Evolutionary conservation across 2,888 invertebrate species (phyloP), one percentile per base, ranked within the genome.

Genomic region (Ganaspis brasiliensis): DNA sequence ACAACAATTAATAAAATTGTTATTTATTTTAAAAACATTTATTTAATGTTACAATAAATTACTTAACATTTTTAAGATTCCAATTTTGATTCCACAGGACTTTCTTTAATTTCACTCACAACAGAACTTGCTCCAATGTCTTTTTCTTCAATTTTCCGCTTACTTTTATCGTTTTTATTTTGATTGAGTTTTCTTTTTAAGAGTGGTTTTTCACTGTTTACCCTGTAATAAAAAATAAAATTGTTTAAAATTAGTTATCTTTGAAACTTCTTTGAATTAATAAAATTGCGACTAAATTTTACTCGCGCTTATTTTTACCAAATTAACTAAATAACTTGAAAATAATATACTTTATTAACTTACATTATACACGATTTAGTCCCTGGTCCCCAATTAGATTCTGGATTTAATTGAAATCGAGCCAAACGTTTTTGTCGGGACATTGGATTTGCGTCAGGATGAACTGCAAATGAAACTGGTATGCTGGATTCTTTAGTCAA

Each of bases 341-440:
- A n/a, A 56, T 6, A 14, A 59, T 52, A 52, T 63, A 55, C n/a
- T 61, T n/a, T 52, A 72, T 55, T 37, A 40, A 91, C 94, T 92
- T 91, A 96, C 96, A 96, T 97, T 19, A 96, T 94, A 21, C 94
- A 95, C 0, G 97, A 95, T 83, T 95, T 93, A 0, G 96, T 94
- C 67, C 98, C 98, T 0, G 99, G 98, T 0, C 99, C 98, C 98
- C 98, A 99, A 91, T 95, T 93, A 0, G 95, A 94, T 35, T 95
- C 92, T 0, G 98, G 98, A 92, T 99, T 99, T 83, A 93, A 93
- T 90, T 97, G 98, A 92, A 96, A 98, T 55, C 99, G 93, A 0
- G 96, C 92, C 24, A 96, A 92, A 0, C 96, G 95, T 73, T 94
- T 93, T 81, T 94, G 93, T 6, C 96, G 93, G 37, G 98, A 98